Percentiles rank a stretch among this genome's conserved stretches.
Conservation (phyloP, 2,888 invertebrate species). For the Epinotia demarniana region DNA sequence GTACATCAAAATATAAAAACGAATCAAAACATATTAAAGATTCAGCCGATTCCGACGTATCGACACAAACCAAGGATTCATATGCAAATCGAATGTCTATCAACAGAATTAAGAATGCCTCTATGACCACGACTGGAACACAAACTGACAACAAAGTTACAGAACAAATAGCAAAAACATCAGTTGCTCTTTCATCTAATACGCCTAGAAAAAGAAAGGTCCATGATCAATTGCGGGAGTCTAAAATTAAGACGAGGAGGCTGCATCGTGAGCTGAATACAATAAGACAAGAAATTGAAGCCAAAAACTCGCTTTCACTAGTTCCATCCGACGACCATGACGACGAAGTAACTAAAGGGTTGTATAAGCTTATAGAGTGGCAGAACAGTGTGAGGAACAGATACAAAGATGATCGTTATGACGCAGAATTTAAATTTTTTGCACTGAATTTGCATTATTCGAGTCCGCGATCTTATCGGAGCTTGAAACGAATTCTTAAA, state of each 20-base stretch:
- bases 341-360: too few relatives aligned
- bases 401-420: too few relatives aligned
- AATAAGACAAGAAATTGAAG: conserved; percentile 2
- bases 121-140: neutral
- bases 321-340: too few relatives aligned
- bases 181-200: neutral
- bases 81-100: neutral
- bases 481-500: too few relatives aligned
- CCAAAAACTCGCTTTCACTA: neutral
- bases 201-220: neutral
- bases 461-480: too few relatives aligned
- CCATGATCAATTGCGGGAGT: neutral
- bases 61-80: neutral
- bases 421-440: too few relatives aligned
- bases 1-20: neutral
- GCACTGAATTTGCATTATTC: too few relatives aligned
- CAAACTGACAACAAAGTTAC: neutral
- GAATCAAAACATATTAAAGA: too few relatives aligned
- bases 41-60: neutral
- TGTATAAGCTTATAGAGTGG: too few relatives aligned
- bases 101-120: neutral
- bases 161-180: neutral
- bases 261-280: neutral
- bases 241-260: neutral
- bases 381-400: too few relatives aligned